Evolutionary conservation across 2,113 vertebrate species (phyloP), one percentile per base, ranked within the genome.

Genomic region (Podarcis cretensis): DNA sequence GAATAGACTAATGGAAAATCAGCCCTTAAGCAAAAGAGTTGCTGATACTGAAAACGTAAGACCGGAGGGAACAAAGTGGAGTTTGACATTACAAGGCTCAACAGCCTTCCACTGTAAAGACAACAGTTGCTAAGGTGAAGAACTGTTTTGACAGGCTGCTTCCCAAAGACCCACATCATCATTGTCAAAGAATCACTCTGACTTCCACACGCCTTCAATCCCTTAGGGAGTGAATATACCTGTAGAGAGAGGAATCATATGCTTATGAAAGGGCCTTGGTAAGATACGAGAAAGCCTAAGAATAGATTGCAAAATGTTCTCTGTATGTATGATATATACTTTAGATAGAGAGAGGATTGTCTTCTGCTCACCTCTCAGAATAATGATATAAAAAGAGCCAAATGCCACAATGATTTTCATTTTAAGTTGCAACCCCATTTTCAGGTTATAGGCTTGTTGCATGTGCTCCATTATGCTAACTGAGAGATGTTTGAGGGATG

Each of bases 101-200:
- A 68, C 68, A 81, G 76, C 66, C 91, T 91, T 89, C 73, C 48
- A 68, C 83, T 79, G 86, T 86, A 86, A 90, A 89, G 48, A 80
- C 75, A 91, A 43, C 18, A 81, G 76, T 10, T 83, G 81, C 81
- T 89, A 2, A 90, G 86, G 75, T 81, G 76, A 93, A 75, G 93
- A 81, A 83, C 43, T 75, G n/a, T 79, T 77, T 76, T 92, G 89
- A 90, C 88, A 93, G 57, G 32, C 69, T 68, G 76, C 4, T 92
- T 93, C 84, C 74, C 27, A 73, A 90, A 85, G 71, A 88, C 10
- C 59, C 8, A 37, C 0, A 5, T 87, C 78, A 84, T 10, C 37
- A 32, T 84, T 83, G 91, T 83, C 48, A 54, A 81, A 89, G 88
- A 88, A 66, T 14, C 89, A 18, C 37, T 83, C 85, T 84, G 48